Evolutionary conservation across 2,888 invertebrate species (phyloP), one percentile per base, ranked within the genome.

Genomic region (Eilema sororculum): DNA sequence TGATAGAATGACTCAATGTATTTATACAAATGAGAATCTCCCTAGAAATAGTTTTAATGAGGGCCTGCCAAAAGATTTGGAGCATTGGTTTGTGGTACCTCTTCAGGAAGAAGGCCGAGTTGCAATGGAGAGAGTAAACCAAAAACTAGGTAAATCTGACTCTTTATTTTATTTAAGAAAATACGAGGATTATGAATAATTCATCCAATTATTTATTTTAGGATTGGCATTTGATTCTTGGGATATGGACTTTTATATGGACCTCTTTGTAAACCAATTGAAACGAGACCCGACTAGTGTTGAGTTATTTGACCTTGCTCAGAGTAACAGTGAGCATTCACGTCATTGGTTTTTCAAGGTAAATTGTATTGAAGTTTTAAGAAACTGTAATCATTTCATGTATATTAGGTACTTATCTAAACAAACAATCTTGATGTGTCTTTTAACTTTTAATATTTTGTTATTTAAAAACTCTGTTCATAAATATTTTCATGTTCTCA

Each of bases 291-390:
- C 99, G 25, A 99, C 99, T 0, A 99, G 98, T 87, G 99, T 99
- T 0, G 99, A 99, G 90, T 97, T 99, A 84, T 99, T 99, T 94
- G 99, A 99, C 95, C 96, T 99, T 81, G 99, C 99, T 4, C 99
- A 99, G 92, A 99, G 99, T 41, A 99, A 99, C 90, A 99, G 99
- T 91, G 99, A 99, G 90, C 99, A 99, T 91, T 99, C 99, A 74
- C 96, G 99, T 8, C 99, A 99, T 95, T 99, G 99, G 99, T 99
- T 99, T 95, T 99, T 99, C 93, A 98, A 98, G 94, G 95, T 95
- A 89, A 82, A 64, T 74, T 79, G 37, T 72, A 69, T 78, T 64
- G 20, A 58, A 28, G 5, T 58, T 28, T 13, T 13, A 22, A 16
- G 25, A 24, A 57, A 22, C 10, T 57, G 46, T 46, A 46, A 5